A percentile compares a stretch with the other conserved stretches of the same genome.
These are phyloP conservation scores for Gymnoscopelus braueri DNA, from an alignment of 2,797 vertebrate species.

Conservation along the genomic window DNA sequence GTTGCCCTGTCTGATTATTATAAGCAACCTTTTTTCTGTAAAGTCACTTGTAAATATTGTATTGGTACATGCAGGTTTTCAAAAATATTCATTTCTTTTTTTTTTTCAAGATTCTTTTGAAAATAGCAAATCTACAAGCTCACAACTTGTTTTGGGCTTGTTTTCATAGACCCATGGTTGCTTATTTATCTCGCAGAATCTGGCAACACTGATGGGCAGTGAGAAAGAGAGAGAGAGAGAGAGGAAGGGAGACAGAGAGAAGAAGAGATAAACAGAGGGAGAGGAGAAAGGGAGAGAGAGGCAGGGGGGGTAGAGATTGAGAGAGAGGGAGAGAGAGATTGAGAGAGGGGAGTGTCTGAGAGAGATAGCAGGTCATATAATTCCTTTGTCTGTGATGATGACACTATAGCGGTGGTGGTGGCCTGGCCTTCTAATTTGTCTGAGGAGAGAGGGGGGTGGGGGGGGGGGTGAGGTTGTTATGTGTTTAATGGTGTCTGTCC, in stretches of 20 bases:
- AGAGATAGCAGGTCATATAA: neutral
- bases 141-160: too few relatives aligned
- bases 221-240: slow-evolving; percentile 29
- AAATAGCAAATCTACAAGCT: too few relatives aligned
- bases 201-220: too few relatives aligned
- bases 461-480: slow-evolving; percentile 2
- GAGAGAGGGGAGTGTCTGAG: neutral
- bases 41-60: too few relatives aligned
- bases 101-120: too few relatives aligned
- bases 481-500: slow-evolving; percentile 24
- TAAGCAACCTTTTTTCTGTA: too few relatives aligned
- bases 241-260: slow-evolving; percentile 15
- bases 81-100: too few relatives aligned
- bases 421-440: neutral
- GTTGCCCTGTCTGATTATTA: too few relatives aligned
- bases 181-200: too few relatives aligned
- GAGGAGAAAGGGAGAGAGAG: neutral
- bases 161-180: too few relatives aligned
- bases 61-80: too few relatives aligned
- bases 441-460: slow-evolving; percentile 13
- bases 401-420: neutral
- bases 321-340: neutral
- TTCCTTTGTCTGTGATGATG: slow-evolving; percentile 18
- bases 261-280: neutral
- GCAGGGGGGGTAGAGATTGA: neutral